Conservation (phyloP, 53 echinoderm and acorn worm species). For the Holothuria leucospilota region DNA sequence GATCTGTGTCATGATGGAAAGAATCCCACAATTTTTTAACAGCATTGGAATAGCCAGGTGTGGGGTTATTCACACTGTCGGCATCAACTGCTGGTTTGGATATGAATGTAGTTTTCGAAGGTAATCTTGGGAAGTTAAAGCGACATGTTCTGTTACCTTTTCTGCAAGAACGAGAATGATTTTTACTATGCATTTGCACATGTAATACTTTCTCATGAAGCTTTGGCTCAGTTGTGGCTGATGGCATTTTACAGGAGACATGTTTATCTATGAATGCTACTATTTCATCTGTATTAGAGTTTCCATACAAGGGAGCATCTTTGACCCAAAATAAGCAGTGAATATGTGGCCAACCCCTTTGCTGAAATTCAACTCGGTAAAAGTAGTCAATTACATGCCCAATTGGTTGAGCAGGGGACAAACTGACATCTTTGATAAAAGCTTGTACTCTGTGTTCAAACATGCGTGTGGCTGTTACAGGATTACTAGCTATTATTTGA, state of each 20-base stretch:
- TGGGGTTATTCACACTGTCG: too few relatives aligned
- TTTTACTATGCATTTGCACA: slow-evolving; percentile 16
- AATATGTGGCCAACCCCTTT: slow-evolving; percentile 50
- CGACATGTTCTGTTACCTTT: slow-evolving; percentile 69
- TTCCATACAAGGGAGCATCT: slow-evolving; percentile 38
- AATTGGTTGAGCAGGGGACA: slow-evolving; percentile 23
- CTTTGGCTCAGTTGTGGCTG: not conserved
- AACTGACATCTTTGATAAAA: slow-evolving; percentile 22
- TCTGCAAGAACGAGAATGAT: slow-evolving; percentile 46
- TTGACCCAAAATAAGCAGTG: slow-evolving; percentile 80
- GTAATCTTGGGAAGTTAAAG: slow-evolving; percentile 59
- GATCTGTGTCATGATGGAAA: too few relatives aligned
- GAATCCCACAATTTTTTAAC: too few relatives aligned
- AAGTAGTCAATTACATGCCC: slow-evolving; percentile 39
- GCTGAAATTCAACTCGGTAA: slow-evolving; percentile 68
- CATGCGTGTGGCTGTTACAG: slow-evolving; percentile 72
- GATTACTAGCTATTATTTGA: slow-evolving; percentile 54
- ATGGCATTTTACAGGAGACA: not conserved
- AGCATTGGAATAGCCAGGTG: too few relatives aligned
- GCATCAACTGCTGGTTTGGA: too few relatives aligned
- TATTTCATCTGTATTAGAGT: not conserved
- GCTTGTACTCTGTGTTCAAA: slow-evolving; percentile 29
- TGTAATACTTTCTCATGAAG: slow-evolving; percentile 2
- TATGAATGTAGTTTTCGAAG: too few relatives aligned
- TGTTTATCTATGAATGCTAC: not conserved